Evolutionary conservation across 2,888 invertebrate genomes (phyloP).

Genomic region (Drosophila affinis): DNA sequence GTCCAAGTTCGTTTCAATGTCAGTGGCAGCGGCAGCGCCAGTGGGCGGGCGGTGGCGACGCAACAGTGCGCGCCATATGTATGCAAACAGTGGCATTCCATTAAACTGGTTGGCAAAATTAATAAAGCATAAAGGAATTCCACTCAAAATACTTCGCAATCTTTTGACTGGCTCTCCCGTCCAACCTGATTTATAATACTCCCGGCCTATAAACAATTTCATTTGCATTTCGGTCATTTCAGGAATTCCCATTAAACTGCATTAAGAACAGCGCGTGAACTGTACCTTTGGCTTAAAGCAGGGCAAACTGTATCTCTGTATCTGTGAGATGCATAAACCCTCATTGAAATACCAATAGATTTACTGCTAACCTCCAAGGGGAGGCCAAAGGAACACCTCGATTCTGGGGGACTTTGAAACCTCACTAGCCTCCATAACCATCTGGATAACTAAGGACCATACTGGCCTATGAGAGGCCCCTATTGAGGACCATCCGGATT

Average conservation of each 20-base stretch:
- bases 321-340: background rate
- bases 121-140: conserved; percentile 16
- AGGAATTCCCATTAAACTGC: background rate
- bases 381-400: no score
- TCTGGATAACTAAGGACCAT: no score
- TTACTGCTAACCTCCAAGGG: no score
- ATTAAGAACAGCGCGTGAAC: background rate
- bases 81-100: conserved; percentile 16
- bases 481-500: no score
- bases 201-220: conserved; percentile 2
- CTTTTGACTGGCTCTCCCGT: conserved; percentile 9
- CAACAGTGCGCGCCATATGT: conserved; percentile 45
- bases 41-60: conserved; percentile 3
- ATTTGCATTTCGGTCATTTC: conserved; percentile 30
- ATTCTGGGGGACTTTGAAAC: no score
- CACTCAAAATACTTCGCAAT: conserved; percentile 5
- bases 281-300: background rate
- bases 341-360: no score
- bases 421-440: no score
- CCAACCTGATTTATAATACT: conserved; percentile 23
- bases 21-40: conserved; percentile 33
- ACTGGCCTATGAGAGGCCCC: no score
- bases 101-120: conserved; percentile 31
- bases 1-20: conserved; percentile 75
- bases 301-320: background rate